Evolutionary conservation across 2,113 vertebrate genomes (phyloP).

Genomic region (western clawed frog (Xenopus tropicalis)): UCB_Xtro_10.0 CM004447.2:13599501-13600000

Average conservation of each 20-base stretch:
- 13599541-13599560: no score
- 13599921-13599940: no score
- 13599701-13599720: slow-evolving; percentile 24
- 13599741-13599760: background rate
- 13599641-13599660: background rate
- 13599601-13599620: no score
- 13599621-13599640: no score
- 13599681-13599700: slow-evolving; percentile 20
- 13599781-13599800: background rate
- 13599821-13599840: background rate
- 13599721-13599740: slow-evolving; percentile 30
- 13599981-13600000: slow-evolving; percentile 13
- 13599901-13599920: no score
- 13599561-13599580: no score
- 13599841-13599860: background rate
- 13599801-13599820: slow-evolving; percentile 23
- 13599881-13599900: no score
- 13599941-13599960: no score
- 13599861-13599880: no score
- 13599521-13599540: no score
- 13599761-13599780: slow-evolving; percentile 2
- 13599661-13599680: slow-evolving; percentile 18
- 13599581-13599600: no score
- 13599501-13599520: no score
- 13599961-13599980: background rate